Evolutionary conservation across 2,888 invertebrate genomes (phyloP).

Genomic region (Pseudococcus jackbeardsleyi): DNA sequence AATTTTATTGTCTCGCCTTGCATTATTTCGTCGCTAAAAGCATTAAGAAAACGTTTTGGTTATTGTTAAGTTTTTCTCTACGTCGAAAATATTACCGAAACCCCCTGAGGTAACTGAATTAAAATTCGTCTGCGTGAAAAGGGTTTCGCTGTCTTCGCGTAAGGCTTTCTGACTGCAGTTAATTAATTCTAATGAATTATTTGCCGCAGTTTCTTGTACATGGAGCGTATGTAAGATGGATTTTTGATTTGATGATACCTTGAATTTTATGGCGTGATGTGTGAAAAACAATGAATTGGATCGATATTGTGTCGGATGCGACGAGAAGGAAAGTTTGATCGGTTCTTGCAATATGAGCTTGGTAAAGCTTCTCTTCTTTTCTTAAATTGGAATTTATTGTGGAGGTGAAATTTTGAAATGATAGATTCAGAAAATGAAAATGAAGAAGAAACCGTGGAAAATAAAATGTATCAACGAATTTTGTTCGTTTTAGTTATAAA

Average conservation of each 20-base stretch:
- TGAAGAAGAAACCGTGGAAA: no score
- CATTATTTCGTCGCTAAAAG: conserved; percentile 42
- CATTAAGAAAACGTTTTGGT: conserved; percentile 47
- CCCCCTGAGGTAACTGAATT: conserved; percentile 32
- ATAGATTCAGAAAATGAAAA: no score
- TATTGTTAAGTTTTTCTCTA: conserved; percentile 36
- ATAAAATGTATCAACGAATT: no score
- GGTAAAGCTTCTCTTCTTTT: no score
- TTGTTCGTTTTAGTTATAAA: no score
- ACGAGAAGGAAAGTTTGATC: not conserved
- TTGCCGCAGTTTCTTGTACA: not conserved
- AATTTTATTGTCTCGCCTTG: conserved; percentile 34
- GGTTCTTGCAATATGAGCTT: no score
- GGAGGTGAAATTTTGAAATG: no score
- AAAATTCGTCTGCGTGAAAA: conserved; percentile 30
- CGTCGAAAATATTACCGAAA: conserved; percentile 40
- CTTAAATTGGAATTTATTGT: no score
- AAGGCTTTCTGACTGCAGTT: conserved; percentile 29
- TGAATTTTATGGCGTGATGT: not conserved
- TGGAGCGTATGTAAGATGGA: not conserved
- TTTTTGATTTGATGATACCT: not conserved
- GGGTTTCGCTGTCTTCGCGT: not conserved
- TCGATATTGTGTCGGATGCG: not conserved
- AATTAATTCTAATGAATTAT: conserved; percentile 46
- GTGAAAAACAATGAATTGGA: not conserved